phyloP scores from a whole-genome alignment of 2,113 vertebrate genomes.

The Alexandromys fortis region DNA sequence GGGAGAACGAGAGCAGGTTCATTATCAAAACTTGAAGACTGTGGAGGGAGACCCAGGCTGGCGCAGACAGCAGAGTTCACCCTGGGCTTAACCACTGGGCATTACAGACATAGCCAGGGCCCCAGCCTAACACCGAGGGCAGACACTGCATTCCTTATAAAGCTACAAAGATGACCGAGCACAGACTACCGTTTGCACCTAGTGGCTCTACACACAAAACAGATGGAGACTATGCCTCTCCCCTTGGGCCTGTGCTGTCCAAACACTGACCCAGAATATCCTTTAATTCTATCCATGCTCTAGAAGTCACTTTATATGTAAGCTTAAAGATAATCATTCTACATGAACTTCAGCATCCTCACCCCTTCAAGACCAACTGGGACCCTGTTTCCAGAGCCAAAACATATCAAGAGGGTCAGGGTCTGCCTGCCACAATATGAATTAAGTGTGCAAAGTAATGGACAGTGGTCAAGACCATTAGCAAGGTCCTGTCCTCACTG shows the following conservation, averaged over 20 bases:
- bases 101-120: not conserved
- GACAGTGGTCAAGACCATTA: not conserved
- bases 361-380: not conserved
- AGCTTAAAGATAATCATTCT: not conserved
- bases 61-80: not conserved
- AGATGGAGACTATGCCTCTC: rapidly evolving
- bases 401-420: not conserved
- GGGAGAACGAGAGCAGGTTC: constrained; percentile 65
- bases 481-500: not conserved
- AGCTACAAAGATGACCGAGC: not conserved
- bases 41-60: constrained; percentile 12
- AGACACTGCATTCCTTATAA: not conserved
- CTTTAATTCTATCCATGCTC: not conserved
- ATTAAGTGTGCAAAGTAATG: not conserved
- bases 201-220: not conserved
- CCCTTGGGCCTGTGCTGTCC: not conserved
- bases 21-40: constrained; percentile 22
- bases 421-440: not conserved
- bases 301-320: not conserved
- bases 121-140: not conserved
- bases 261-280: not conserved
- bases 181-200: not conserved
- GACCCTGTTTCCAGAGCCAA: not conserved
- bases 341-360: not conserved
- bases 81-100: not conserved